Conservation (phyloP, 2,888 invertebrate genomes). For the Latrodectus hesperus region DNA sequence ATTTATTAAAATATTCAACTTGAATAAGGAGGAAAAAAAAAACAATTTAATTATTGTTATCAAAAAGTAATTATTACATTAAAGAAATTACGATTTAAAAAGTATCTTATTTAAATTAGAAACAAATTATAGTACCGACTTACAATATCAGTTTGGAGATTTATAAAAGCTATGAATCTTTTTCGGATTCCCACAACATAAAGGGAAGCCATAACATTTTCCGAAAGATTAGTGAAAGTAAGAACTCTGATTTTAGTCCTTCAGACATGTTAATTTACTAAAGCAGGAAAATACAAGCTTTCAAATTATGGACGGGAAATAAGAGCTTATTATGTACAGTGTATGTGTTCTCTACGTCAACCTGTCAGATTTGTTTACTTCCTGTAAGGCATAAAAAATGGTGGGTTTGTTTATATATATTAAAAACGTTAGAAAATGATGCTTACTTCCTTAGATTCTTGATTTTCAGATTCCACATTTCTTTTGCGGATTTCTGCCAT, state of each 20-base stretch:
- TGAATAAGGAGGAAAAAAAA: too few relatives aligned
- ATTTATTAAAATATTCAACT: too few relatives aligned
- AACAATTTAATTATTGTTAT: background rate
- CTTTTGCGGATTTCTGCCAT: slow-evolving; percentile 60
- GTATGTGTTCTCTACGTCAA: background rate
- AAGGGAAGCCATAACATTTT: background rate
- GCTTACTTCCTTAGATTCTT: slow-evolving; percentile 39
- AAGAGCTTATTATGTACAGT: background rate
- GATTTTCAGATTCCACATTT: slow-evolving; percentile 27
- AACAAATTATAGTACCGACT: background rate
- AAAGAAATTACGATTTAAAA: background rate
- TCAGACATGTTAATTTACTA: background rate
- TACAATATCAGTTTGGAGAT: background rate
- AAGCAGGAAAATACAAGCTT: background rate
- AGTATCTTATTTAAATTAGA: background rate
- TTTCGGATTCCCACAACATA: background rate
- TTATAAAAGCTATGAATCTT: background rate
- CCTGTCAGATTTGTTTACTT: slow-evolving; percentile 5
- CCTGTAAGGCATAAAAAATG: background rate
- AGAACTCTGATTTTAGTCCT: background rate
- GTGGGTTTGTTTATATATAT: background rate
- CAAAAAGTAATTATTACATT: background rate
- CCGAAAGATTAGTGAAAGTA: background rate
- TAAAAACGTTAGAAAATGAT: background rate
- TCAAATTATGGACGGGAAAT: background rate